Conservation (phyloP, 2,888 invertebrate genomes). For the Ornithoptera alexandrae region DNA sequence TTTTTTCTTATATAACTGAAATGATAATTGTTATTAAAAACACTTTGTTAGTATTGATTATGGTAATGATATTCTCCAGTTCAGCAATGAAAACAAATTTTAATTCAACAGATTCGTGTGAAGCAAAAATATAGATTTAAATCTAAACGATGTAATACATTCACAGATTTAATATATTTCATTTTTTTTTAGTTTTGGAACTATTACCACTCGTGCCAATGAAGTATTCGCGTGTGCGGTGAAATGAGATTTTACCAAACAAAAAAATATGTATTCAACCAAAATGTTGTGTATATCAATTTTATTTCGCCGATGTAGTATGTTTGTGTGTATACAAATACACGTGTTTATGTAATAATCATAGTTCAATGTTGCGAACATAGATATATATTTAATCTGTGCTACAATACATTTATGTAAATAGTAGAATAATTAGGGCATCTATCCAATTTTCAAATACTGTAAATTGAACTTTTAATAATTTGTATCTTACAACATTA, state of each 20-base stretch:
- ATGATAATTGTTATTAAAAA: too few species aligned
- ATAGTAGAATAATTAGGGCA: constrained; percentile 29
- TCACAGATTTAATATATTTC: not conserved
- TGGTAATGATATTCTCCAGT: too few species aligned
- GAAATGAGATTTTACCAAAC: constrained; percentile 34
- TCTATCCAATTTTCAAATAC: not conserved
- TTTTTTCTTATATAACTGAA: too few species aligned
- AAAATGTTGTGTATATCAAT: constrained; percentile 61
- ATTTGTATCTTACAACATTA: not conserved
- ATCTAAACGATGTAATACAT: too few species aligned
- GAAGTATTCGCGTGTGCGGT: not conserved
- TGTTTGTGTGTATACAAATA: constrained; percentile 25
- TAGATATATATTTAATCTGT: constrained; percentile 39
- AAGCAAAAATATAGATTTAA: too few species aligned
- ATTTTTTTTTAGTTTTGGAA: not conserved
- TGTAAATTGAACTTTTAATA: not conserved
- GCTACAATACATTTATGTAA: constrained; percentile 33
- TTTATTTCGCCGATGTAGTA: constrained; percentile 32
- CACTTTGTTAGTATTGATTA: too few species aligned
- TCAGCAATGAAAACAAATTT: too few species aligned
- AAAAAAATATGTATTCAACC: constrained; percentile 62
- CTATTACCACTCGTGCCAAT: not conserved
- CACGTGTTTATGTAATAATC: constrained; percentile 30
- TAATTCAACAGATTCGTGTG: too few species aligned
- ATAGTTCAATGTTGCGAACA: constrained; percentile 36